Base-by-base conservation (phyloP, 2,797 vertebrate genomes). In the Fringilla coelebs region DNA sequence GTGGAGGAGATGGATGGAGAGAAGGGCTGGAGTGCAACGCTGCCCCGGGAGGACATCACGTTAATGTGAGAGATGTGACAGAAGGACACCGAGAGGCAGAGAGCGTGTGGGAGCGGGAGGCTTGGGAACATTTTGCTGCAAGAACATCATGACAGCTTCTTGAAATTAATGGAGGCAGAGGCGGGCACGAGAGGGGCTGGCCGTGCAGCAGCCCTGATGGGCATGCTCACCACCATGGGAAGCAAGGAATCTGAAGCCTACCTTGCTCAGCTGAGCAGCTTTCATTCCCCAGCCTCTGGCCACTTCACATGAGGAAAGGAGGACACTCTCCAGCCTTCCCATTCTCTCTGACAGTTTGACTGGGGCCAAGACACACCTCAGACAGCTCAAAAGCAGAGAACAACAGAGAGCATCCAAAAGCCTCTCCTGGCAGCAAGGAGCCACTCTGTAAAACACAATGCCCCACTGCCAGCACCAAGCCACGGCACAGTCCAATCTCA, bases 21-120 rank as follows among this genome's bases (percentile, higher is more conserved):
- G 88, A 96, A 88, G 85, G 75, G 85, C 82, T 72, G 82, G 70
- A 94, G 90, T 14, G 0, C 72, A 88, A 88, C 89, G 73, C 49
- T 3, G 22, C 88, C 77, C 78, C 4, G 0, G 86, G 91, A 95
- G 79, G 76, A 63, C 85, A 79, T 84, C 70, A 71, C 5, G 5
- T 81, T 94, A 93, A 94, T 71, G 83, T 19, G 7, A 88, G 88
- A 89, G 91, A 82, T 90, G 91, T 94, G 94, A 96, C 94, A 94
- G 84, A 75, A 96, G 61, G 90, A 68, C 78, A 95, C 90, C 1
- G 3, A 94, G 79, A 94, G 88, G 83, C 90, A 93, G 40, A 90
- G 41, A 55, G 63, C 0, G 1, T 2, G 15, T 9, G 2, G 51
- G 46, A 95, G 36, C 57, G 6, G 54, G 55, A 87, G 43, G 66